Evolutionary conservation across 1,140 invertebrate genomes (phyloP), one percentile per base, ranked within the genome.

Genomic region (Bombus haemorrhoidalis): DNA sequence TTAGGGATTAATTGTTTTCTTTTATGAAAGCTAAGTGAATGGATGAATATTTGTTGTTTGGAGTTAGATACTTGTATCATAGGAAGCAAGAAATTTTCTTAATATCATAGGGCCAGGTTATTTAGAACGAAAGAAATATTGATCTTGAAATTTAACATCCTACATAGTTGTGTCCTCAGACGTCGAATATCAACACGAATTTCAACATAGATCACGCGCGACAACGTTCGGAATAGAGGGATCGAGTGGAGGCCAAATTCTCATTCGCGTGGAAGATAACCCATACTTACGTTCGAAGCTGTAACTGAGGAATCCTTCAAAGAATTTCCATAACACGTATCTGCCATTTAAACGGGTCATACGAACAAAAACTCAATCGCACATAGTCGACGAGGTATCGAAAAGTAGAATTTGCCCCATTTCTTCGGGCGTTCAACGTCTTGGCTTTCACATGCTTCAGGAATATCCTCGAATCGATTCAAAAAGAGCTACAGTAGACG

Each of bases 341-440:
- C 34, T 39, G 25, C 78, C 34, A 69, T 80, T 80, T 80, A 47
- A 25, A 34, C 8, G 34, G 41, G 66, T 0, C 25, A 34, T 12
- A 32, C 41, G 53, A 34, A 71, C 66, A 80, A 80, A 80, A 80
- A 80, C 41, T n/a, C 77, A 28, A 79, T 79, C 77, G 62, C 77
- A 25, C 18, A 34, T 66, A 84, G 72, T 18, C 28, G 39, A 41
- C 28, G 47, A 18, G 34, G 18, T 43, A 64, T 74, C 53, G 39
- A 34, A 81, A 64, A 82, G 53, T 64, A 41, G 57, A 25, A 82
- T 64, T 37, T 32, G 68, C 12, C 22, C 22, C 22, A 37, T 75
- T 75, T 75, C 71, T 62, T 53, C 37, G 13, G 53, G 22, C 53
- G 57, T 2, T 22, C 34, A 57, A 43, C 47, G 39, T 53, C 34